Base-by-base conservation (phyloP, 2,888 invertebrate genomes). In the Gryllus longicercus region DNA sequence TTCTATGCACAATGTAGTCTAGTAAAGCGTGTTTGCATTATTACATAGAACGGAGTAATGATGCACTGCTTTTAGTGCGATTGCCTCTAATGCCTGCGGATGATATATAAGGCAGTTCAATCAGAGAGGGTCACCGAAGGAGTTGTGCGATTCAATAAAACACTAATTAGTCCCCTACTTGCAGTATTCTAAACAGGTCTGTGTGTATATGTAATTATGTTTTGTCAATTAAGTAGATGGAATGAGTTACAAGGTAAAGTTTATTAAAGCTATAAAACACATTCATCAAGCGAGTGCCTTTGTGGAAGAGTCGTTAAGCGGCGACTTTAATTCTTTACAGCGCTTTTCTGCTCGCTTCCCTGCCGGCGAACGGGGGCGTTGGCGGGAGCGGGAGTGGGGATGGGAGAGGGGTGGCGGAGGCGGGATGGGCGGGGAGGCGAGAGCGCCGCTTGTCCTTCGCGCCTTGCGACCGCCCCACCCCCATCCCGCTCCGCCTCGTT, bases 151-250 rank as follows among this genome's bases (percentile, higher is more conserved):
- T 63, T 14, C 63, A 63, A 63, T 63, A 63, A 63, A 63, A 63
- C n/a, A 11, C 63, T 63, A 63, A 63, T 63, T 63, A 63, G 63
- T 63, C 63, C 12, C 63, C 63, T 18, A 63, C 63, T 63, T 63
- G 63, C 63, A 63, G 16, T 63, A 63, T 63, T 63, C 63, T 63
- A 63, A 63, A 63, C 63, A 63, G 63, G 63, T 63, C 63, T 63
- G 63, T 63, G 63, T 63, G 63, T 63, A 63, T 63, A 63, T 63
- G 63, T 63, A 63, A 63, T 63, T 63, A 63, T 63, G 63, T 63
- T 63, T 63, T 63, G 63, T 63, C 63, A 63, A 63, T 63, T 63
- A 63, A 63, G 63, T 63, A 63, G 63, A 63, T 63, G 63, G 63
- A 63, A 63, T 63, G 63, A 63, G 63, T 63, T 63, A 63, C 63